Percentiles rank a stretch among this genome's conserved stretches.
phyloP scores from a whole-genome alignment of 2,113 vertebrate species.

The Python bivittatus region DNA sequence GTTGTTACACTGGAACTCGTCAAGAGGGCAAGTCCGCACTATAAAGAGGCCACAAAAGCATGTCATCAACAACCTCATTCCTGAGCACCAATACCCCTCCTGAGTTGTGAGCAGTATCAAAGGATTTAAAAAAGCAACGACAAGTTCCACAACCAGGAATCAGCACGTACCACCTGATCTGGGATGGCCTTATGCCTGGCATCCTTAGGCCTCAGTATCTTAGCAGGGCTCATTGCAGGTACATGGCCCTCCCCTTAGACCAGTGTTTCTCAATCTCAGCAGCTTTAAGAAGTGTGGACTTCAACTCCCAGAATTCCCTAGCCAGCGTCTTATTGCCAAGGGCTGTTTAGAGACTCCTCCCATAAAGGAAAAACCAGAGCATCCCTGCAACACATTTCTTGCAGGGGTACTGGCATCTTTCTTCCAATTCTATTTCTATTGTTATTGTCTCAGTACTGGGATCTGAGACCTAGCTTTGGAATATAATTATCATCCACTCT shows the following conservation, averaged over 20 bases:
- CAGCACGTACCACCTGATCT: not conserved
- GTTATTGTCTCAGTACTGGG: not conserved
- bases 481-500: not conserved
- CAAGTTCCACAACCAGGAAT: not conserved
- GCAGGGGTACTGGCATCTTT: not conserved
- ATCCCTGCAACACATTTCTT: not conserved
- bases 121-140: not conserved
- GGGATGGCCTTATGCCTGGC: not conserved
- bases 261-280: not conserved
- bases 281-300: not conserved
- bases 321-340: not conserved
- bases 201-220: not conserved
- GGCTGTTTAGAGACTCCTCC: not conserved
- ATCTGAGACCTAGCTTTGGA: no score
- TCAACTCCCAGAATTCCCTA: not conserved
- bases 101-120: not conserved
- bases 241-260: no score
- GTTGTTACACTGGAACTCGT: constrained; percentile 97
- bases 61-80: not conserved
- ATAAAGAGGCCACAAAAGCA: constrained; percentile 15
- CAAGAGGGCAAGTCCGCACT: constrained; percentile 88
- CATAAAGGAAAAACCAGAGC: no score
- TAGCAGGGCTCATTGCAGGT: not conserved
- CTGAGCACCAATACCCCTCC: not conserved
- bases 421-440: not conserved